A percentile compares a stretch with the other conserved stretches of the same genome.
Evolutionary conservation across 2,113 vertebrate genomes (phyloP).

Genomic region (Pelobates fuscus): DNA sequence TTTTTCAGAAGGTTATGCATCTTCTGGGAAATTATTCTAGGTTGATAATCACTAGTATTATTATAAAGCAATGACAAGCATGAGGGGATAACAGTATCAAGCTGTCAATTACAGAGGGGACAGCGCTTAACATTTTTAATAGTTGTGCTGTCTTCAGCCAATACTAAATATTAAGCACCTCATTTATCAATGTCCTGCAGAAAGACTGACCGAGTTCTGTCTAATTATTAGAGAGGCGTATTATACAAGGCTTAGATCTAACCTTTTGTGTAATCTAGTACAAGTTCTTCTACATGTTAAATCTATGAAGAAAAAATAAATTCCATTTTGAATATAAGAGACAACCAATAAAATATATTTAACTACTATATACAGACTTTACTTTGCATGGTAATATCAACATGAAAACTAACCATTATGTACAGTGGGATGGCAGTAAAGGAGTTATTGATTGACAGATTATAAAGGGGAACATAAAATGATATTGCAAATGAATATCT

Average conservation of each 20-base stretch:
- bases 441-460: too few relatives aligned
- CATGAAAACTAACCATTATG: too few relatives aligned
- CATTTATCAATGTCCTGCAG: conserved; percentile 42
- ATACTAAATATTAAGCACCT: conserved; percentile 44
- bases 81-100: conserved; percentile 49
- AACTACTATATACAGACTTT: too few relatives aligned
- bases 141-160: conserved; percentile 43
- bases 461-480: too few relatives aligned
- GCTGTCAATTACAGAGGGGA: conserved; percentile 47
- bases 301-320: background rate
- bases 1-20: conserved; percentile 35
- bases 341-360: background rate
- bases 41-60: conserved; percentile 43
- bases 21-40: conserved; percentile 44
- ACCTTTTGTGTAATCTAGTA: background rate
- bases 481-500: too few relatives aligned
- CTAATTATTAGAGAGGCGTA: background rate
- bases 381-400: too few relatives aligned
- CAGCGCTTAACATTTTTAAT: conserved; percentile 46
- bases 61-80: conserved; percentile 49
- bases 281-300: background rate
- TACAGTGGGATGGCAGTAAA: too few relatives aligned
- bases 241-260: background rate
- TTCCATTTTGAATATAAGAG: background rate
- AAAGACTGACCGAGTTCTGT: conserved; percentile 14